Percentiles rank a stretch among this genome's conserved stretches.
Evolutionary conservation across 2,888 invertebrate species (phyloP).

Genomic region (Automeris io): DNA sequence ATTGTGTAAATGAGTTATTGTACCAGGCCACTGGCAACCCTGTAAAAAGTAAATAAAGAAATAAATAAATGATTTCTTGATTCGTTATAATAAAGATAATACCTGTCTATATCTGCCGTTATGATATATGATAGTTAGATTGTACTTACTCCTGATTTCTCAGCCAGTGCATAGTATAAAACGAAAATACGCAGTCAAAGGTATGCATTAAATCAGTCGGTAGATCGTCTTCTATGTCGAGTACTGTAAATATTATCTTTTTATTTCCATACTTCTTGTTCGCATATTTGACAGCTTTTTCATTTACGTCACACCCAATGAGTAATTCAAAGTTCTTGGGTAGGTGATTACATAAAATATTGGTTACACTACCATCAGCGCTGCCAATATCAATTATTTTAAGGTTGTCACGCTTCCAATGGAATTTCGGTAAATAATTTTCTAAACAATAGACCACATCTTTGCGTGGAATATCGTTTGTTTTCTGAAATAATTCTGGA

Average conservation of each 20-base stretch:
- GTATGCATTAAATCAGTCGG: not conserved
- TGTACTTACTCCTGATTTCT: constrained; percentile 1
- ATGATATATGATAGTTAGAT: no score
- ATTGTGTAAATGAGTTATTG: no score
- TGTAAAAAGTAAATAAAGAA: no score
- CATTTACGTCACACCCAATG: constrained; percentile 3
- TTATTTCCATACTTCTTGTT: not conserved
- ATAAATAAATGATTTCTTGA: no score
- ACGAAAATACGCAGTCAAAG: constrained; percentile 6
- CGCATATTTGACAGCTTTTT: not conserved
- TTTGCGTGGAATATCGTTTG: not conserved
- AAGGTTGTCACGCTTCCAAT: not conserved
- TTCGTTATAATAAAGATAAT: no score
- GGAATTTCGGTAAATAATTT: not conserved
- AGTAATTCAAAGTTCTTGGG: constrained; percentile 1
- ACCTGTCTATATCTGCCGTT: no score
- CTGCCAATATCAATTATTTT: constrained; percentile 4
- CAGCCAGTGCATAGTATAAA: constrained; percentile 5
- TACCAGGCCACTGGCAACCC: no score
- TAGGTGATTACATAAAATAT: constrained; percentile 3
- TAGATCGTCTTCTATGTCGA: constrained; percentile 3
- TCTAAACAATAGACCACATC: constrained; percentile 4
- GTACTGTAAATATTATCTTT: not conserved
- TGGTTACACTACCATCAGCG: constrained; percentile 6
- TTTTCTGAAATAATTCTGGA: constrained; percentile 2